A percentile compares a stretch with the other conserved stretches of the same genome.
phyloP scores from a whole-genome alignment of 2,113 vertebrate species.

The Scomber japonicus region DNA sequence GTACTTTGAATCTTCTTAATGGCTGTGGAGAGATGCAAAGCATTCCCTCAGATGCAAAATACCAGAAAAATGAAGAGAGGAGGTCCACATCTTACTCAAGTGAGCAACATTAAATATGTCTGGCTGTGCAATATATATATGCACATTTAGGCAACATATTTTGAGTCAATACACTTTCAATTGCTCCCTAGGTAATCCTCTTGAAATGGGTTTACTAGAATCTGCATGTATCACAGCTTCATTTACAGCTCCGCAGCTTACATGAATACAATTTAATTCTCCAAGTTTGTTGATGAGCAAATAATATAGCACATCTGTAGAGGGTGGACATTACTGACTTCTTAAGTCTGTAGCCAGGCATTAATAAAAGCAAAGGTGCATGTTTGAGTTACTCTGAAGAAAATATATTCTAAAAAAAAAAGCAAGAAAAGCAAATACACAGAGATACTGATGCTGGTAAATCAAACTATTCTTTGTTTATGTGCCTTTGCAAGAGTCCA shows the following conservation, averaged over 20 bases:
- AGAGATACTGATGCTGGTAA: background rate
- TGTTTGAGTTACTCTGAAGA: background rate
- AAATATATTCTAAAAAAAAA: background rate
- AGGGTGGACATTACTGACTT: background rate
- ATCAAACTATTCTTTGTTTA: background rate
- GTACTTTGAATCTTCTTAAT: constrained; percentile 64
- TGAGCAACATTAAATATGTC: constrained; percentile 47
- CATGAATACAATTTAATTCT: constrained; percentile 21
- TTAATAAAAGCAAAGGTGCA: background rate
- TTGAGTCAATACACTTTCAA: constrained; percentile 18
- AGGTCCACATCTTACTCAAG: constrained; percentile 48
- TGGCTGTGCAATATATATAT: constrained; percentile 18
- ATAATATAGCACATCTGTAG: background rate
- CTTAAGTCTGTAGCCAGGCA: background rate
- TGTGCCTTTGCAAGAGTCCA: background rate
- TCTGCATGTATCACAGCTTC: constrained; percentile 24
- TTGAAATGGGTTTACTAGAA: constrained; percentile 23
- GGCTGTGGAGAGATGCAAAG: constrained; percentile 39
- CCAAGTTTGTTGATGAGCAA: constrained; percentile 25
- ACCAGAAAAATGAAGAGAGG: constrained; percentile 33
- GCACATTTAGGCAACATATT: constrained; percentile 30
- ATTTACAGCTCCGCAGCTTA: constrained; percentile 25
- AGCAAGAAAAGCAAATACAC: background rate
- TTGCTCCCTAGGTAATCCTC: constrained; percentile 27
- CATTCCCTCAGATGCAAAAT: constrained; percentile 53